Conservation (phyloP, 2,888 invertebrate genomes). For the Pristionchus maxplancki region DNA sequence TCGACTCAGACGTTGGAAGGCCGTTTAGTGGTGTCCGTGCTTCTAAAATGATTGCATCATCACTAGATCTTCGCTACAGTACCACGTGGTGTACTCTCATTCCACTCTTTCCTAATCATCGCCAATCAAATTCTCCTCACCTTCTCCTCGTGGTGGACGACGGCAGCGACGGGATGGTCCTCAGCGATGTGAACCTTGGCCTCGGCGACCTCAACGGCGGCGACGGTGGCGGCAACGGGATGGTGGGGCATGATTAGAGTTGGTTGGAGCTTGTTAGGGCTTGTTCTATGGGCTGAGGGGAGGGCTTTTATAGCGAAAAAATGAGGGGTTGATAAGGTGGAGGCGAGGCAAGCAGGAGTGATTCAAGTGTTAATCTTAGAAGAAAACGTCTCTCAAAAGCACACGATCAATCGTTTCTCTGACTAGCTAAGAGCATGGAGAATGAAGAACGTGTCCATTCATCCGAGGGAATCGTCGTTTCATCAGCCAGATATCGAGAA, state of each 20-base stretch:
- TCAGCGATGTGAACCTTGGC: conserved; percentile 13
- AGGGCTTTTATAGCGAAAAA: neutral
- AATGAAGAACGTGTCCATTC: too few relatives aligned
- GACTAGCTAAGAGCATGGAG: neutral
- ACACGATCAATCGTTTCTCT: neutral
- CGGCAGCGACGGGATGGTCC: conserved; percentile 35
- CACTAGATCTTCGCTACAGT: neutral
- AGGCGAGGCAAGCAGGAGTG: neutral
- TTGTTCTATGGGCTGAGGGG: neutral
- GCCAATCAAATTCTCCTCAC: neutral
- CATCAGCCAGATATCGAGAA: neutral
- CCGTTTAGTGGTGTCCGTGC: conserved; percentile 31
- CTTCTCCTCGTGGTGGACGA: conserved; percentile 30
- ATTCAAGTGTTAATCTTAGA: neutral
- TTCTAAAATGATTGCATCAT: neutral
- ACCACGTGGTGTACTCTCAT: neutral
- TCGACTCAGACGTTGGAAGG: neutral
- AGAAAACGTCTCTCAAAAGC: neutral
- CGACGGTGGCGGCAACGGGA: conserved; percentile 36
- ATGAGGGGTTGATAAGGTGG: neutral
- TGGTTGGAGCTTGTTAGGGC: neutral
- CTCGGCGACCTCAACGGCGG: conserved; percentile 33
- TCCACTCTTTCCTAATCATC: neutral
- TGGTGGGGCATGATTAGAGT: conserved; percentile 31
- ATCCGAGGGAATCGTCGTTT: too few relatives aligned